A percentile compares a stretch with the other conserved stretches of the same genome.
Evolutionary conservation across 2,888 invertebrate species (phyloP).

Genomic region (Margaritifera margaritifera): DNA sequence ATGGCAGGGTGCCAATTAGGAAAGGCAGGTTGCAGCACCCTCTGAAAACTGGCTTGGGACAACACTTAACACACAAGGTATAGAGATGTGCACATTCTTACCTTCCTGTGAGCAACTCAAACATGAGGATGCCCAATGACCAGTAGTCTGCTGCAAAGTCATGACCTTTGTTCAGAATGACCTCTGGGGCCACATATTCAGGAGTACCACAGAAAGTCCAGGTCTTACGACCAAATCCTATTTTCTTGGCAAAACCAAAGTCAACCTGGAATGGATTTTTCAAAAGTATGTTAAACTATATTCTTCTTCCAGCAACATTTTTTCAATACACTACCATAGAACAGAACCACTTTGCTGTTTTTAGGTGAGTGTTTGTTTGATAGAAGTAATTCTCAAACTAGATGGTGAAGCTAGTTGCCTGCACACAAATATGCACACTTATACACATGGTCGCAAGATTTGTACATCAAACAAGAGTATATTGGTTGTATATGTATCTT

Average conservation of each 20-base stretch:
- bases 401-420: no score
- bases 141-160: slow-evolving; percentile 94
- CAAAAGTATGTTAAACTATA: background rate
- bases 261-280: slow-evolving; percentile 75
- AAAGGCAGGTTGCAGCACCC: no score
- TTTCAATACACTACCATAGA: background rate
- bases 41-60: no score
- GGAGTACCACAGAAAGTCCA: slow-evolving; percentile 98
- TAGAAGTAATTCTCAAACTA: no score
- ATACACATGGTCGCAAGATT: no score
- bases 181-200: slow-evolving; percentile 80
- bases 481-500: no score
- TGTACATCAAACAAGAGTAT: no score
- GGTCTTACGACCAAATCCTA: slow-evolving; percentile 86
- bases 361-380: no score
- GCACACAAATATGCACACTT: no score
- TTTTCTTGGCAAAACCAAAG: slow-evolving; percentile 93
- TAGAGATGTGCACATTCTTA: slow-evolving; percentile 71
- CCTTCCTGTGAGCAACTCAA: slow-evolving; percentile 89
- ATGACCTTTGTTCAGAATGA: slow-evolving; percentile 89
- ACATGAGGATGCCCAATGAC: slow-evolving; percentile 91
- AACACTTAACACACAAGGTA: no score
- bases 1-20: no score
- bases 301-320: background rate
- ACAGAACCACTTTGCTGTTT: no score